Evolutionary conservation across 2,888 invertebrate species (phyloP).

Genomic region (Hyles lineata): DNA sequence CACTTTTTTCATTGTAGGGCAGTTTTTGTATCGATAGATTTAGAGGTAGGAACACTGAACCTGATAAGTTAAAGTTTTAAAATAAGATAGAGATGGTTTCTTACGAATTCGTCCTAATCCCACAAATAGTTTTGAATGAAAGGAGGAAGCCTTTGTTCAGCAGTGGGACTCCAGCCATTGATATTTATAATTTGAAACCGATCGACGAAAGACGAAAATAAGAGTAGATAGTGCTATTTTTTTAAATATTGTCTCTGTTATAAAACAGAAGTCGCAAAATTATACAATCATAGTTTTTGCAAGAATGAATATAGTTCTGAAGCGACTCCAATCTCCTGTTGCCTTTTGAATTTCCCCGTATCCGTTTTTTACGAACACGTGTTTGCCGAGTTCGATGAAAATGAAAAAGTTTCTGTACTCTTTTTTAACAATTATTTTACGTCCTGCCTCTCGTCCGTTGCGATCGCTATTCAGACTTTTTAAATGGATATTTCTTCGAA

Average conservation of each 20-base stretch:
- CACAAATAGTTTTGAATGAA: too few relatives aligned
- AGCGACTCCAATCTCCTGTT: neutral
- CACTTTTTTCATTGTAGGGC: neutral
- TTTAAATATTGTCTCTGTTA: neutral
- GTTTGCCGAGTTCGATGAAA: neutral
- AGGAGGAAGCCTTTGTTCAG: too few relatives aligned
- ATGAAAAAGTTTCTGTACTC: neutral
- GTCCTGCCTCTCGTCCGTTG: neutral
- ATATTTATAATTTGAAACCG: too few relatives aligned
- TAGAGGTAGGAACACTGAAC: too few relatives aligned
- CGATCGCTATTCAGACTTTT: constrained; percentile 3
- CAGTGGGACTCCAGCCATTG: too few relatives aligned
- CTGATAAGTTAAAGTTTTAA: too few relatives aligned
- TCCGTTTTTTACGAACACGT: neutral
- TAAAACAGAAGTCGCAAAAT: neutral
- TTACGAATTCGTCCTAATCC: too few relatives aligned
- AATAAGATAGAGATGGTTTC: too few relatives aligned
- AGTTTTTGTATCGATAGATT: neutral
- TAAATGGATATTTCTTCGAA: neutral
- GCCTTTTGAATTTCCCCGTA: neutral
- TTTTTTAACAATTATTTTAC: constrained; percentile 6
- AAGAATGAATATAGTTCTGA: neutral
- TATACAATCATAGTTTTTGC: neutral
- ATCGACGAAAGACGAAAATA: too few relatives aligned
- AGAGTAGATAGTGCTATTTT: too few relatives aligned